Percentiles rank a stretch among this genome's conserved stretches.
Conservation (phyloP, 2,888 invertebrate genomes). For the Tipula helvola region DNA sequence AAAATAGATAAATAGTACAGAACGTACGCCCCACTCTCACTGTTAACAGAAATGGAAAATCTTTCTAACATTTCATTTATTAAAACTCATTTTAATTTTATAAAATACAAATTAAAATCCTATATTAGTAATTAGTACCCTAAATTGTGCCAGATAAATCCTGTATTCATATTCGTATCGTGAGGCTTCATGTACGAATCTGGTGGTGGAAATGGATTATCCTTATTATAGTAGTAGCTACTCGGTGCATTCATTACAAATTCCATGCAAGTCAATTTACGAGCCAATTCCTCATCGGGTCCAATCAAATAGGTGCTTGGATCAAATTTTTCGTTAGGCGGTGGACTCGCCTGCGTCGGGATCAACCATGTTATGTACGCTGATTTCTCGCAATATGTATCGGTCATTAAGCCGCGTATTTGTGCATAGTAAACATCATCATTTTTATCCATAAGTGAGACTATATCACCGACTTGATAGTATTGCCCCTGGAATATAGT, state of each 20-base stretch:
- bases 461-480: constrained; percentile 83
- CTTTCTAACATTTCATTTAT: too few species aligned
- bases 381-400: constrained; percentile 88
- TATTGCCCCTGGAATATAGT: constrained; percentile 48
- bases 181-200: constrained; percentile 20
- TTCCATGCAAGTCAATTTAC: constrained; percentile 75
- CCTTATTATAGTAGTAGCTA: constrained; percentile 70
- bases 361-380: constrained; percentile 86
- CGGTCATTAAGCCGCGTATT: constrained; percentile 75
- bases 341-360: constrained; percentile 69
- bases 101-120: too few species aligned
- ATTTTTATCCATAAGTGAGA: constrained; percentile 65
- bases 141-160: constrained; percentile 47
- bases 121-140: neutral
- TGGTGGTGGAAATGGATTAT: constrained; percentile 59
- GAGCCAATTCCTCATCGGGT: constrained; percentile 79
- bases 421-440: constrained; percentile 79
- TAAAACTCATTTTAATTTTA: neutral
- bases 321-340: constrained; percentile 67
- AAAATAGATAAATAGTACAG: too few species aligned
- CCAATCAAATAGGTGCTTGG: constrained; percentile 84
- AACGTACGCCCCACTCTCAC: too few species aligned
- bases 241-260: constrained; percentile 91
- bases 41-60: too few species aligned
- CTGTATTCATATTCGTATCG: constrained; percentile 24